Evolutionary conservation across 2,113 vertebrate species (phyloP), one percentile per base, ranked within the genome.

Genomic region (Poicephalus meyeri): DNA sequence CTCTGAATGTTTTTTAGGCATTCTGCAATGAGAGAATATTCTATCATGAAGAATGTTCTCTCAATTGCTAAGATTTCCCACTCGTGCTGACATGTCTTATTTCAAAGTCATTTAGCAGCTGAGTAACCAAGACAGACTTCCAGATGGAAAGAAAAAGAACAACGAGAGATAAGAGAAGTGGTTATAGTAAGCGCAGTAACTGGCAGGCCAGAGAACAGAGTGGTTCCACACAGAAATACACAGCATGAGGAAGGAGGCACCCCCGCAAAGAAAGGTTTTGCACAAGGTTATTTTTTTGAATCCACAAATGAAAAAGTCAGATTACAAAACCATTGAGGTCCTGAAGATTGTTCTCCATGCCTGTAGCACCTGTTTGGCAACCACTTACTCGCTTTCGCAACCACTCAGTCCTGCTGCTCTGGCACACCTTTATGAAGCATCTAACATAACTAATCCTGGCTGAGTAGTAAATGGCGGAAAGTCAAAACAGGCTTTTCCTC

Each of bases 401-500:
- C 31, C 39, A 31, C 33, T 80, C 61, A 29, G 55, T 50, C 24
- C 42, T 86, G 68, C n/a, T 81, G 42, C 77, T 61, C 49, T 41
- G 70, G 60, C 14, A 81, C 4, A 18, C 17, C 74, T 18, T 47
- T 19, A 35, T 1, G n/a, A 49, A 88, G 55, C 61, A 80, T 44
- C 61, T 74, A 26, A 68, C 66, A 17, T 5, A 17, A 8, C 77
- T 53, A 72, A 80, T n/a, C 33, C 33, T 82, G 93, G 31, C 21
- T 0, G 0, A 76, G 52, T 0, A 49, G 58, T 7, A 56, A 47
- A 0, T 33, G 42, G 31, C 0, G 1, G 52, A 68, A 88, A 84
- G n/a, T 41, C 47, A 84, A 73, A 86, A 60, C 15, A 56, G 66
- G 81, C 21, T 55, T 64, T 33, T 93, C n/a, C 53, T 79, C 73